Evolutionary conservation across 2,797 vertebrate species (phyloP).

Genomic region (Typhlichthys subterraneus): DNA sequence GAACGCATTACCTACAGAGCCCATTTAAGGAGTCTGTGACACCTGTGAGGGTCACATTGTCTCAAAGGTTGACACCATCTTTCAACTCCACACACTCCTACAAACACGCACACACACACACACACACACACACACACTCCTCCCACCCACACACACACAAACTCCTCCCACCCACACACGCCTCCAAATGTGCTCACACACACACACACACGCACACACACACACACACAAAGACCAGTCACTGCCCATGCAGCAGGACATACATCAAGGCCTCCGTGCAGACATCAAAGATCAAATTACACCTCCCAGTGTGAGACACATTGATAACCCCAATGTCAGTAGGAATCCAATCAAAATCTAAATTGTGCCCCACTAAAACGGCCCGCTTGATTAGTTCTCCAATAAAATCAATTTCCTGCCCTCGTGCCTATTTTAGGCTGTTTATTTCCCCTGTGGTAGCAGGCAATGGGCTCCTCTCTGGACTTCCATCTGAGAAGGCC

Average conservation of each 20-base stretch:
- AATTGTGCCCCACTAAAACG: constrained; percentile 79
- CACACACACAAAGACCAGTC: constrained; percentile 46
- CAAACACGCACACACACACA: background rate
- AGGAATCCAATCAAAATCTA: constrained; percentile 83
- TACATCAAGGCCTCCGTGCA: constrained; percentile 71
- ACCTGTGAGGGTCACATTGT: background rate
- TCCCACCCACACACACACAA: background rate
- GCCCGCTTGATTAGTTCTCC: constrained; percentile 82
- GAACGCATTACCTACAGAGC: background rate
- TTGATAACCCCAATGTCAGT: constrained; percentile 80
- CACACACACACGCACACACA: background rate
- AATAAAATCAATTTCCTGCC: constrained; percentile 84
- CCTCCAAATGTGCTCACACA: constrained; percentile 1
- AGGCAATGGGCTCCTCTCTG: constrained; percentile 63
- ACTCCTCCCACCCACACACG: constrained; percentile 8
- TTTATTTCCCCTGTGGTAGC: constrained; percentile 84
- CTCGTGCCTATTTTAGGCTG: constrained; percentile 76
- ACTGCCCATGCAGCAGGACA: constrained; percentile 67
- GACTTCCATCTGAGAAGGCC: constrained; percentile 28
- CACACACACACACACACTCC: background rate
- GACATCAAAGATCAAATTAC: constrained; percentile 83
- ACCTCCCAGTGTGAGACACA: constrained; percentile 73
- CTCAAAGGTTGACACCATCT: constrained; percentile 1
- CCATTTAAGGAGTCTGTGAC: too few species aligned
- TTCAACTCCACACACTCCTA: constrained; percentile 3